Evolutionary conservation across 2,113 vertebrate genomes (phyloP), one percentile per base, ranked within the genome.

Genomic region (Ibidorhyncha struthersii): DNA sequence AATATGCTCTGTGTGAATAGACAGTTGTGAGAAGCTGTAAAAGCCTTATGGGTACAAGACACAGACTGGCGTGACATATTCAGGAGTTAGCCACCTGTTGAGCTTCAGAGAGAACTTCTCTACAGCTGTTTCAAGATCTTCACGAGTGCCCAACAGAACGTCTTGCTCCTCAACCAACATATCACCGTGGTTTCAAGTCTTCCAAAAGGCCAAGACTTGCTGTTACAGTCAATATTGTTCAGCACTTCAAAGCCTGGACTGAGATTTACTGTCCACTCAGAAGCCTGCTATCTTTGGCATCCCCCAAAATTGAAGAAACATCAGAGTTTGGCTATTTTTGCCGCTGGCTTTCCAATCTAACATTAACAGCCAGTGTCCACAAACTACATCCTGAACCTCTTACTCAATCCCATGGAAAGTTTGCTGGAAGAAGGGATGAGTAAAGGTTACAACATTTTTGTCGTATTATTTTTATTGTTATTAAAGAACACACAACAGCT

Each of bases 351-450:
- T 88, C n/a, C 67, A 61, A 62, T 47, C 61, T 65, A 50, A 62
- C 27, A 6, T 72, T 87, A 82, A 83, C 94, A 91, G 94, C 93
- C 91, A 92, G 78, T 10, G 30, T 66, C 81, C 81, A 86, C 90
- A 92, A 92, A 58, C 86, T 62, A 12, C 34, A 83, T 94, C 93
- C 94, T 94, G 93, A 86, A 90, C 49, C 40, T 82, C 95, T 96
- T 97, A 96, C 89, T 91, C 95, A 96, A 91, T 84, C 50, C 56
- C 82, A 69, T 62, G 89, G 94, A 92, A 98, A 97, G 91, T 76
- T 71, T 95, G 83, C 61, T 84, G 80, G 89, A 86, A 92, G 62
- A 90, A 96, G 56, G 56, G 79, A 94, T 70, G 50, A 85, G 59
- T 86, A 95, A 97, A 96, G 88, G 70, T 91, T 92, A 88, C 70